Percentiles rank a stretch among this genome's conserved stretches.
Evolutionary conservation across 2,888 invertebrate genomes (phyloP).

Genomic region (Ophioninae sp.): DNA sequence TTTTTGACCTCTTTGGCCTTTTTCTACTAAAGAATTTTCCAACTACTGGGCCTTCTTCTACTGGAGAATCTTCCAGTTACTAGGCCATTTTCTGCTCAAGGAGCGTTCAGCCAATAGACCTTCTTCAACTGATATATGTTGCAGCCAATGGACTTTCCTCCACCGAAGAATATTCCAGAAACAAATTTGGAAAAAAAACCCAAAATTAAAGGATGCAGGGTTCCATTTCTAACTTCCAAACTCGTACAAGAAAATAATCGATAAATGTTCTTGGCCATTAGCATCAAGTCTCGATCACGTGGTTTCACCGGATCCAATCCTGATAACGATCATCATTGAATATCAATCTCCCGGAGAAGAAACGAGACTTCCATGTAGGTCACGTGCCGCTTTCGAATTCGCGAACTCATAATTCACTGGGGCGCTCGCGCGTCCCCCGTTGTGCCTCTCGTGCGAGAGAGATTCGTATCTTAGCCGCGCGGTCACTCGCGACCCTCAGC

Average conservation of each 20-base stretch:
- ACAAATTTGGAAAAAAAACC: too few species aligned
- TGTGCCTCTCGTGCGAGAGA: slow-evolving; percentile 28
- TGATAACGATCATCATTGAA: slow-evolving; percentile 14
- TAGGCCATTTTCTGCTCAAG: too few species aligned
- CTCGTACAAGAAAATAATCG: neutral
- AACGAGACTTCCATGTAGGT: slow-evolving; percentile 20
- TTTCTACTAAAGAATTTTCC: too few species aligned
- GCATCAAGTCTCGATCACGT: neutral
- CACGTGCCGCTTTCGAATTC: slow-evolving; percentile 24
- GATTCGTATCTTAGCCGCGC: slow-evolving; percentile 31
- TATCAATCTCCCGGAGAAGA: slow-evolving; percentile 1
- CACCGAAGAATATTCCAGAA: too few species aligned
- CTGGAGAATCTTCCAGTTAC: too few species aligned
- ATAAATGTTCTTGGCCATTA: neutral
- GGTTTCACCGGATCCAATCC: slow-evolving; percentile 3
- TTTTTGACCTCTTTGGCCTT: too few species aligned
- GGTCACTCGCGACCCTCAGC: neutral
- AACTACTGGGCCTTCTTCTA: too few species aligned
- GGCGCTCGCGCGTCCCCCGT: slow-evolving; percentile 6
- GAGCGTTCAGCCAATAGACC: too few species aligned
- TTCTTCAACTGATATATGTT: too few species aligned
- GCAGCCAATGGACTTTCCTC: too few species aligned
- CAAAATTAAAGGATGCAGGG: too few species aligned
- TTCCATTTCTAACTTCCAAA: too few species aligned
- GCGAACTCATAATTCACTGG: slow-evolving; percentile 21